These are phyloP conservation scores for Exephanes ischioxanthus DNA, from an alignment of 2,888 invertebrate species.

Conservation along the genomic window DNA sequence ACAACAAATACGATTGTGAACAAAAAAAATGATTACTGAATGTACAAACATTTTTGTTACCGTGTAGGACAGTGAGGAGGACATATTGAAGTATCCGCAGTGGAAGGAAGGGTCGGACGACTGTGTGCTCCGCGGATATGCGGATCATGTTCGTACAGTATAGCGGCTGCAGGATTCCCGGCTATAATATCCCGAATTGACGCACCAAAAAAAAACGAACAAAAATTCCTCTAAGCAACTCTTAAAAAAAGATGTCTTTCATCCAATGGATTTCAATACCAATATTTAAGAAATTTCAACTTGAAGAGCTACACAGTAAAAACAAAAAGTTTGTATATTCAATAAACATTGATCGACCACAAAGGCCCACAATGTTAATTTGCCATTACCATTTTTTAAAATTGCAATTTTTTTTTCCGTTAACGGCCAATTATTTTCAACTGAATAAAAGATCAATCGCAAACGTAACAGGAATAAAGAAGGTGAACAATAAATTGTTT, in stretches of 20 bases:
- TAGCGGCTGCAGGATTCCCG: slow-evolving; percentile 47
- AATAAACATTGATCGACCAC: no score
- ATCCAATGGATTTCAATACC: neutral
- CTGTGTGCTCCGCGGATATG: neutral
- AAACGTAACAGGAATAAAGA: no score
- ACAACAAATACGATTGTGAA: no score
- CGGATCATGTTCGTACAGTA: slow-evolving; percentile 35
- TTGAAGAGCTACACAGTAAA: neutral
- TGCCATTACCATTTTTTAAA: no score
- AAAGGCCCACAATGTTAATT: no score
- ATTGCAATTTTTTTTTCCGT: no score
- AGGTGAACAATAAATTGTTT: no score
- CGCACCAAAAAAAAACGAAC: slow-evolving; percentile 67
- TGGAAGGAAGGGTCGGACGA: neutral
- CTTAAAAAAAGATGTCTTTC: neutral
- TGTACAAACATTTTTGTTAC: no score
- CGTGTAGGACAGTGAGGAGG: neutral
- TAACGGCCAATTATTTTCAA: no score
- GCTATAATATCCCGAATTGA: slow-evolving; percentile 70
- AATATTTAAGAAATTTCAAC: neutral
- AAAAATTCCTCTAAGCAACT: neutral
- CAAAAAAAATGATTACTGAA: no score
- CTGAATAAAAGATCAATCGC: no score
- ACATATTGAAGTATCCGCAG: slow-evolving; percentile 5
- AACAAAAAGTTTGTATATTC: no score